Conservation (phyloP, 2,797 vertebrate species). For the Dicrostonyx torquatus region DNA sequence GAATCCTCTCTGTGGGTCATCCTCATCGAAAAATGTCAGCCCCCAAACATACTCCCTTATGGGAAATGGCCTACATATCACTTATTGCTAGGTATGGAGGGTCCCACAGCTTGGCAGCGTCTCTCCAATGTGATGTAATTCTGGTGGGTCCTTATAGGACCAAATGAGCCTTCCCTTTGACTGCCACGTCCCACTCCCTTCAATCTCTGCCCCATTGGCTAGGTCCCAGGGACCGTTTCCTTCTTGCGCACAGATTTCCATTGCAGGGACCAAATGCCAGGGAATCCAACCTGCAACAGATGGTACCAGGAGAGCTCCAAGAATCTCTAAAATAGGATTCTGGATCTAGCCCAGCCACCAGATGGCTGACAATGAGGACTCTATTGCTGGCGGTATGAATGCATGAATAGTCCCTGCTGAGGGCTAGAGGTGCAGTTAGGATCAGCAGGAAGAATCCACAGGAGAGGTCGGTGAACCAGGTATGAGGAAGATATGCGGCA, state of each 20-base stretch:
- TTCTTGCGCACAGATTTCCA: neutral
- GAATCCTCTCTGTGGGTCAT: neutral
- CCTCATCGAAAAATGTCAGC: neutral
- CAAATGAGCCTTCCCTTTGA: accelerated
- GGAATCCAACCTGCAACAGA: neutral
- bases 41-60: neutral
- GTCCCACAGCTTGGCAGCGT: accelerated
- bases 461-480: accelerated
- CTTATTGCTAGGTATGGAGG: too few relatives aligned
- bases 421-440: neutral
- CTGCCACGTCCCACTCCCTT: accelerated
- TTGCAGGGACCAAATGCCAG: neutral
- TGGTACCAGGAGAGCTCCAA: neutral
- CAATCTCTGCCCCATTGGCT: neutral
- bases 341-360: conserved; percentile 15
- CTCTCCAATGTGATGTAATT: neutral
- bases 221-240: neutral
- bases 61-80: neutral
- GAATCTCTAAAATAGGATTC: neutral
- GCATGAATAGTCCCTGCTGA: neutral
- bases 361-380: conserved; percentile 44
- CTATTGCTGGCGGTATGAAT: neutral
- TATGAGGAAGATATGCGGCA: accelerated
- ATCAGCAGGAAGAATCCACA: neutral
- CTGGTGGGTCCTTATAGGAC: neutral